These are phyloP conservation scores for Actias luna DNA, from an alignment of 2,888 invertebrate species.

Conservation along the genomic window DNA sequence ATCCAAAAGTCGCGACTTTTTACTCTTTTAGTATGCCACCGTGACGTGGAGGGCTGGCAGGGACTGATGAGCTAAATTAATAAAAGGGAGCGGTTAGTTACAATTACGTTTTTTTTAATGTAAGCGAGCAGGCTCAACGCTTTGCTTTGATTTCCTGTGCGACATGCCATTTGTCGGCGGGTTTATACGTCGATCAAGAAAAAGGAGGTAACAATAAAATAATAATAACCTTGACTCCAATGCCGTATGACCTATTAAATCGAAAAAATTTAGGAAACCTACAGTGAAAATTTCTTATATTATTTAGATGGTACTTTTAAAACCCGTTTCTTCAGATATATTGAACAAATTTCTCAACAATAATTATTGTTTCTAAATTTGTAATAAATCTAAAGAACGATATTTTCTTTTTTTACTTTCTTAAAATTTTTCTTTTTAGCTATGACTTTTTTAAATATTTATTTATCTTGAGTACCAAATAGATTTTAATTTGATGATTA, in stretches of 20 bases:
- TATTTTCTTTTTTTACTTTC: too few relatives aligned
- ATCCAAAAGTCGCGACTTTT: constrained; percentile 51
- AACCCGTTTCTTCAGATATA: too few relatives aligned
- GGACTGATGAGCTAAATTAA: constrained; percentile 79
- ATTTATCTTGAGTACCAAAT: too few relatives aligned
- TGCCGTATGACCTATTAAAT: neutral
- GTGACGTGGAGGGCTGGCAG: constrained; percentile 58
- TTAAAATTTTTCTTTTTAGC: too few relatives aligned
- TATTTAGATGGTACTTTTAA: too few relatives aligned
- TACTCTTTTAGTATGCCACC: constrained; percentile 52
- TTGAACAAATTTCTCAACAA: too few relatives aligned
- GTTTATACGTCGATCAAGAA: constrained; percentile 25
- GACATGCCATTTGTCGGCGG: constrained; percentile 74
- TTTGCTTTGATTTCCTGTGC: constrained; percentile 75
- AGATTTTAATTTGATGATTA: too few relatives aligned
- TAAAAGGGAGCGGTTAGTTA: constrained; percentile 79
- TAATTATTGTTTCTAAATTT: too few relatives aligned
- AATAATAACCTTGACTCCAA: neutral
- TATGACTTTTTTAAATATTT: too few relatives aligned
- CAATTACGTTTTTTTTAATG: constrained; percentile 81
- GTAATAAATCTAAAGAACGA: too few relatives aligned
- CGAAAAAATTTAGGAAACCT: neutral
- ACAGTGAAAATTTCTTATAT: too few relatives aligned
- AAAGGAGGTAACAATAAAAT: constrained; percentile 23
- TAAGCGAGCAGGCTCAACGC: constrained; percentile 74